phyloP scores from a whole-genome alignment of 2,888 invertebrate species.

The Cantharis flavilabris region DNA sequence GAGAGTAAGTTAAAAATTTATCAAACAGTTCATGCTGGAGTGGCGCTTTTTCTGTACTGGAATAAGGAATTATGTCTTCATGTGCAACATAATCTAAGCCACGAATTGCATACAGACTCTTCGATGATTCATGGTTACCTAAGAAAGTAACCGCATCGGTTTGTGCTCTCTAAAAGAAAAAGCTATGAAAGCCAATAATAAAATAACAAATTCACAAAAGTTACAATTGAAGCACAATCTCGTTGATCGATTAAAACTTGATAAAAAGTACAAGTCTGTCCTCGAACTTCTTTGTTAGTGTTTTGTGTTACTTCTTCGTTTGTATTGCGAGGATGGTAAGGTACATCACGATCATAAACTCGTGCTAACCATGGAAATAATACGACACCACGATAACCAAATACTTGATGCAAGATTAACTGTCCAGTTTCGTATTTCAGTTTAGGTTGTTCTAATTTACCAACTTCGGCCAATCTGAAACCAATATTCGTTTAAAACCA shows the following conservation, averaged over 20 bases:
- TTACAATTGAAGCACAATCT: slow-evolving; percentile 95
- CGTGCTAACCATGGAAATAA: slow-evolving; percentile 96
- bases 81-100: slow-evolving; percentile 98
- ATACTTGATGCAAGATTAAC: slow-evolving; percentile 92
- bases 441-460: slow-evolving; percentile 86
- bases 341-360: slow-evolving; percentile 91
- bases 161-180: slow-evolving; percentile 80
- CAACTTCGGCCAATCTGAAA: slow-evolving; percentile 89
- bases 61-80: slow-evolving; percentile 95
- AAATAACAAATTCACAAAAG: slow-evolving; percentile 47
- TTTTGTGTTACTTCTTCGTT: slow-evolving; percentile 49
- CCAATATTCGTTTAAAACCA: not conserved
- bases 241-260: slow-evolving; percentile 97
- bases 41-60: slow-evolving; percentile 84
- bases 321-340: slow-evolving; percentile 51
- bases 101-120: slow-evolving; percentile 94
- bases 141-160: slow-evolving; percentile 97
- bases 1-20: slow-evolving; percentile 84
- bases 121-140: slow-evolving; percentile 93
- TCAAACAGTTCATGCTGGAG: slow-evolving; percentile 96
- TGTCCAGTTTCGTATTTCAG: slow-evolving; percentile 94
- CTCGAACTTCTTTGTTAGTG: slow-evolving; percentile 86
- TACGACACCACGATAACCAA: slow-evolving; percentile 96
- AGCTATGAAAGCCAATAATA: not conserved
- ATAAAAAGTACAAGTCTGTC: slow-evolving; percentile 92